Evolutionary conservation across 1,140 invertebrate genomes (phyloP).

Genomic region (Papilio polytes): DNA sequence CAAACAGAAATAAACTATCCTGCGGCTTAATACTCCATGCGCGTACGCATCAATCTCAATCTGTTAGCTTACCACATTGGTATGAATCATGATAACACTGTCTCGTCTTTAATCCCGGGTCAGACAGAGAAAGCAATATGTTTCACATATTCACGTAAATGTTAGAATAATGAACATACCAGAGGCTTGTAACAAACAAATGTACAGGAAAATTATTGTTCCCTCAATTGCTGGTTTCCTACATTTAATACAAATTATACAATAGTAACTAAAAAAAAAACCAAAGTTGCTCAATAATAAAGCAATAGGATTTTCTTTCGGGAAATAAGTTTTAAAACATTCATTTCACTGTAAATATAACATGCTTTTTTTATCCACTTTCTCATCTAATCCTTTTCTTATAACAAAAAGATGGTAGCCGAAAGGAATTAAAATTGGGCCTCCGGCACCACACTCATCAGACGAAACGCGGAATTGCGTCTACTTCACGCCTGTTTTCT

Average conservation of each 20-base stretch:
- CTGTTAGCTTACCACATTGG: slow-evolving; percentile 49
- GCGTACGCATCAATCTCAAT: slow-evolving; percentile 59
- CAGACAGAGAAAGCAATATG: slow-evolving; percentile 13
- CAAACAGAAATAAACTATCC: slow-evolving; percentile 38
- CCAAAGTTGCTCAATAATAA: too few relatives aligned
- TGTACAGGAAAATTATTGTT: not conserved
- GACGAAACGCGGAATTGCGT: too few relatives aligned
- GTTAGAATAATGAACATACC: slow-evolving; percentile 10
- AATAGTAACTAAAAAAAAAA: too few relatives aligned
- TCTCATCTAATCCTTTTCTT: too few relatives aligned
- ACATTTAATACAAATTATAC: too few relatives aligned
- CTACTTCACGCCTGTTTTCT: too few relatives aligned
- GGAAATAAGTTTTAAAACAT: not conserved
- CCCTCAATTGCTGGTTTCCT: too few relatives aligned
- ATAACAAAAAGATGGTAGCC: too few relatives aligned
- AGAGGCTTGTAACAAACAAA: not conserved
- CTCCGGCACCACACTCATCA: too few relatives aligned
- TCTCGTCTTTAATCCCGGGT: not conserved
- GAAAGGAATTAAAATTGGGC: too few relatives aligned
- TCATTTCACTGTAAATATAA: not conserved
- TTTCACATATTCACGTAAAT: not conserved
- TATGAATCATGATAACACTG: slow-evolving; percentile 44
- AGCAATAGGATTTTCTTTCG: not conserved
- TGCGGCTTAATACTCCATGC: slow-evolving; percentile 21
- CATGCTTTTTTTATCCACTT: too few relatives aligned